Percentiles rank a stretch among this genome's conserved stretches.
Evolutionary conservation across 2,888 invertebrate genomes (phyloP).

Genomic region (Agrochola circellaris): DNA sequence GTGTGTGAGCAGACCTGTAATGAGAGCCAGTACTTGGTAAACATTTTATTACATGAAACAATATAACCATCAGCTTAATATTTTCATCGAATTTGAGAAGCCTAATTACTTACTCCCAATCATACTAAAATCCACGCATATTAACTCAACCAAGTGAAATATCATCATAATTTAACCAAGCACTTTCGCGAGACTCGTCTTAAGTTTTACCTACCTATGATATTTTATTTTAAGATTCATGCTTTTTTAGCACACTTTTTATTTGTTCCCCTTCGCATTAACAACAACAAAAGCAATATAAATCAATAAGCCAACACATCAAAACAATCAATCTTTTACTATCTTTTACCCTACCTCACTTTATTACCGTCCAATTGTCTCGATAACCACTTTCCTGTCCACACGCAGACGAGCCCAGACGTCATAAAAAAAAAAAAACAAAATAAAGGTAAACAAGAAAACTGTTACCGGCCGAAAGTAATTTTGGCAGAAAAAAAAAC

Average conservation of each 20-base stretch:
- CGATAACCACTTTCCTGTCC: constrained; percentile 59
- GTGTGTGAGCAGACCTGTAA: too few species aligned
- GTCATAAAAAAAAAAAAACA: constrained; percentile 77
- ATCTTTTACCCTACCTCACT: constrained; percentile 44
- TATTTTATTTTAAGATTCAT: too few species aligned
- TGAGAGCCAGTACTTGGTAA: too few species aligned
- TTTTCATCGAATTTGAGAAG: neutral
- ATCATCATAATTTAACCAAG: neutral
- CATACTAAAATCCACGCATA: neutral
- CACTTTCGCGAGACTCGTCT: neutral
- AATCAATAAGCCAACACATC: constrained; percentile 41
- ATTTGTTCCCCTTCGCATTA: neutral
- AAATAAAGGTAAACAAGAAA: constrained; percentile 88
- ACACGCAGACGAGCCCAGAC: constrained; percentile 34
- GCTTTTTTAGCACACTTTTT: neutral
- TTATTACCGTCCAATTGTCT: constrained; percentile 62
- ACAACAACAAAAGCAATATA: constrained; percentile 14
- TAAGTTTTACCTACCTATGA: neutral
- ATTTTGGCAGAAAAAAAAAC: constrained; percentile 84
- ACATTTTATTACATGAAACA: too few species aligned
- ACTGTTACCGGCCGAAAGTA: constrained; percentile 84
- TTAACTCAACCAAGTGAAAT: neutral
- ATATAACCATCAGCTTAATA: neutral
- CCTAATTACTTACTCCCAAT: neutral
- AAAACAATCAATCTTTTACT: constrained; percentile 37